Conservation (phyloP, 1,140 invertebrate genomes). For the Colletes latitarsis region DNA sequence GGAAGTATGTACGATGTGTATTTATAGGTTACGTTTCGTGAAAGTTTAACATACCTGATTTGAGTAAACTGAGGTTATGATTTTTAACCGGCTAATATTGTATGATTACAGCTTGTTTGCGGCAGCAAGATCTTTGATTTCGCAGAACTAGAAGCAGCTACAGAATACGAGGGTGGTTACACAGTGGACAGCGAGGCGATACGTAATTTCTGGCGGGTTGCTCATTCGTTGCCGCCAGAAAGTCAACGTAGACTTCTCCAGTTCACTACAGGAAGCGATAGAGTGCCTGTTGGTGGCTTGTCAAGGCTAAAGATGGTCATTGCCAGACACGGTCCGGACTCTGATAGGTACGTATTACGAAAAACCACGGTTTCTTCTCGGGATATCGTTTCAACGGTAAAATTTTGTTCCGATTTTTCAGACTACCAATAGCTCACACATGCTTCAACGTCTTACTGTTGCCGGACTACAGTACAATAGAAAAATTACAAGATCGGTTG, state of each 20-base stretch:
- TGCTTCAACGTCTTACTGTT: constrained; percentile 98
- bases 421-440: constrained; percentile 93
- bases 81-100: constrained; percentile 13
- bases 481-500: constrained; percentile 92
- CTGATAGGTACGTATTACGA: constrained; percentile 82
- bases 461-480: constrained; percentile 92
- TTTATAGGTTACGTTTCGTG: too few relatives aligned
- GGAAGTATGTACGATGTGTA: too few relatives aligned
- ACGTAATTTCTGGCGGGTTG: constrained; percentile 96
- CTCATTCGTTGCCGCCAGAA: constrained; percentile 91
- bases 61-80: too few relatives aligned
- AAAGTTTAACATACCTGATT: too few relatives aligned
- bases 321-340: constrained; percentile 89
- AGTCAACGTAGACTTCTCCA: constrained; percentile 95
- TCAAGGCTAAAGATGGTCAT: constrained; percentile 93
- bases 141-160: constrained; percentile 92
- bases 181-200: constrained; percentile 91
- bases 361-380: not conserved
- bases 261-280: constrained; percentile 95
- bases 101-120: constrained; percentile 84
- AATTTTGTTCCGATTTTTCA: constrained; percentile 63
- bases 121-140: constrained; percentile 95
- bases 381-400: not conserved
- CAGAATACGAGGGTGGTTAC: constrained; percentile 97
- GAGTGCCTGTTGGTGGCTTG: constrained; percentile 96